phyloP scores from a whole-genome alignment of 2,797 vertebrate species.

The Chaetodon trifasciatus region DNA sequence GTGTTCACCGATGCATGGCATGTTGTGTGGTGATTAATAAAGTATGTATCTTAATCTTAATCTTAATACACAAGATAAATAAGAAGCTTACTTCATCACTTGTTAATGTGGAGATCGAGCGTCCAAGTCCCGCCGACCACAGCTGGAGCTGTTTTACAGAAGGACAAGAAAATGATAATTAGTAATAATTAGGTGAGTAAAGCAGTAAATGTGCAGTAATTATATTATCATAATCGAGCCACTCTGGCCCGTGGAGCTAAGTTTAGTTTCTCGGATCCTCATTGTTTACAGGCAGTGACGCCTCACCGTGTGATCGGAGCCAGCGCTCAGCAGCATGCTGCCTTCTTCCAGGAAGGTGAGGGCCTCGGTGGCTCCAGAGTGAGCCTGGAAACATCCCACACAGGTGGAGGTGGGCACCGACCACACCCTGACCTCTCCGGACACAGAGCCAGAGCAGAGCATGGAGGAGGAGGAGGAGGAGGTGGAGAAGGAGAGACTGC shows the following conservation, averaged over 20 bases:
- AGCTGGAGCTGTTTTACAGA: slow-evolving; percentile 85
- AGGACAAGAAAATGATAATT: slow-evolving; percentile 4
- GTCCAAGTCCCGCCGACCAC: slow-evolving; percentile 90
- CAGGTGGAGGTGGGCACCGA: slow-evolving; percentile 83
- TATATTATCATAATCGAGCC: neutral
- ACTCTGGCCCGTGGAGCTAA: neutral
- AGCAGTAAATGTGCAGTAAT: neutral
- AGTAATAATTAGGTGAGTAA: neutral
- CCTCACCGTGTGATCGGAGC: slow-evolving; percentile 88
- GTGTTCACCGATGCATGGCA: too few species aligned
- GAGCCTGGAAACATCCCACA: slow-evolving; percentile 88
- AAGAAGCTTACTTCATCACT: slow-evolving; percentile 65
- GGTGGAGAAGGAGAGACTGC: slow-evolving; percentile 85
- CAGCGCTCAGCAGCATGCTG: slow-evolving; percentile 84
- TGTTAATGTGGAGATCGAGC: slow-evolving; percentile 71
- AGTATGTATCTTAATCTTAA: too few species aligned
- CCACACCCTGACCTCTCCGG: slow-evolving; percentile 90
- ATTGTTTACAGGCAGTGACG: neutral
- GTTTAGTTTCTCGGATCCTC: neutral
- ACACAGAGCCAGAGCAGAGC: slow-evolving; percentile 87
- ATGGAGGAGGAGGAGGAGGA: slow-evolving; percentile 83
- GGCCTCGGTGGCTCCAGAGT: slow-evolving; percentile 80
- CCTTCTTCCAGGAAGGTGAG: slow-evolving; percentile 84
- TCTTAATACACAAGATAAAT: neutral
- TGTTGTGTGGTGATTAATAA: too few species aligned